Conservation (phyloP, 2,113 vertebrate species). For the Oncorhynchus tshawytscha region DNA sequence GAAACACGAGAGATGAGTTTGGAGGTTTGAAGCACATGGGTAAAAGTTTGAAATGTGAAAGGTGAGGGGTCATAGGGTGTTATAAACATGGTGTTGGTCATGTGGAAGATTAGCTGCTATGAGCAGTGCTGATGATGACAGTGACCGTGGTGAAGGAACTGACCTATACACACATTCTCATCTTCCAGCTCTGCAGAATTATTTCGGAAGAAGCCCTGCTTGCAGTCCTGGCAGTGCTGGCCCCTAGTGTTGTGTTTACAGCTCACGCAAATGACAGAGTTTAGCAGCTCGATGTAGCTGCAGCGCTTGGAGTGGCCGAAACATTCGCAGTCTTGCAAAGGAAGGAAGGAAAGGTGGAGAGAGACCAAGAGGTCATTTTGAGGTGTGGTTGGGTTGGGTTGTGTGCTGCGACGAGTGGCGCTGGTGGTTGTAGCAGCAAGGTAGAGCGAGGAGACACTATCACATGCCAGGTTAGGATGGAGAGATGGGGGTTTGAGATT, state of each 20-base stretch:
- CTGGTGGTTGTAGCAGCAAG: slow-evolving; percentile 55
- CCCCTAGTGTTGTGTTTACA: slow-evolving; percentile 99
- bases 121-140: slow-evolving; percentile 55
- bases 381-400: slow-evolving; percentile 12
- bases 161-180: slow-evolving; percentile 99
- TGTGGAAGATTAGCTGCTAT: not conserved
- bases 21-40: slow-evolving; percentile 17
- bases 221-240: slow-evolving; percentile 99
- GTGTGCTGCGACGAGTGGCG: slow-evolving; percentile 10
- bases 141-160: slow-evolving; percentile 74
- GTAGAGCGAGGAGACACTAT: slow-evolving; percentile 49
- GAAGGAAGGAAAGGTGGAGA: slow-evolving; percentile 74
- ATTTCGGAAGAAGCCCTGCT: slow-evolving; percentile 99
- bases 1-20: slow-evolving; percentile 7
- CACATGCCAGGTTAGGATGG: slow-evolving; percentile 85
- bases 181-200: slow-evolving; percentile 94
- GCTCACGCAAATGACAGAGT: slow-evolving; percentile 99
- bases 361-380: slow-evolving; percentile 35
- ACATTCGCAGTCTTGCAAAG: slow-evolving; percentile 99
- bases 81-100: slow-evolving; percentile 17
- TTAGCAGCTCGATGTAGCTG: slow-evolving; percentile 99
- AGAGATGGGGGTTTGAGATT: slow-evolving; percentile 40
- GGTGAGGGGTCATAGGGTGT: slow-evolving; percentile 35
- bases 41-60: not conserved
- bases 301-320: slow-evolving; percentile 99